Conservation (phyloP, 2,113 vertebrate species). For the Vimba vimba region DNA sequence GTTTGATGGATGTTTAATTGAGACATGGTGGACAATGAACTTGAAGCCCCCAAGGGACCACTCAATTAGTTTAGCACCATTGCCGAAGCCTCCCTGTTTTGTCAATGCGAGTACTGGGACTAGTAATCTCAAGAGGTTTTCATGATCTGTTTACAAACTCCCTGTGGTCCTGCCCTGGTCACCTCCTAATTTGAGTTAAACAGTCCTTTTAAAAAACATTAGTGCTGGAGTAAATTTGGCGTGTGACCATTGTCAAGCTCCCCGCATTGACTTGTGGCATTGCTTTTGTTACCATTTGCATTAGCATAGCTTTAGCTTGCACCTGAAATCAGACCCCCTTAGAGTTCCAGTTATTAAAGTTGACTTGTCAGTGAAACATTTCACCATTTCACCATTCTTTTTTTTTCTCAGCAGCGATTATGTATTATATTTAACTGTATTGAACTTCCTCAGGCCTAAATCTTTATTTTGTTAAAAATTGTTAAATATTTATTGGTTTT, state of each 20-base stretch:
- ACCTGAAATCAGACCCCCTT: background rate
- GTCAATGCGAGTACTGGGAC: constrained; percentile 56
- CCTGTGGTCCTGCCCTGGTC: constrained; percentile 41
- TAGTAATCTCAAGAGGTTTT: constrained; percentile 50
- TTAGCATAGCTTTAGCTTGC: constrained; percentile 32
- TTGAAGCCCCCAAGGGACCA: constrained; percentile 66
- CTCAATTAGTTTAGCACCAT: constrained; percentile 72
- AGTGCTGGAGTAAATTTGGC: constrained; percentile 40
- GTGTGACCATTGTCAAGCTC: constrained; percentile 38
- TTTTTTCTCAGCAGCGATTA: background rate
- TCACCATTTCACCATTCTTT: background rate
- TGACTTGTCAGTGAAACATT: constrained; percentile 15
- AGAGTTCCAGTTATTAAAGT: background rate
- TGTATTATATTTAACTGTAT: background rate
- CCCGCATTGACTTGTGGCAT: constrained; percentile 63
- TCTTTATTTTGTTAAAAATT: background rate
- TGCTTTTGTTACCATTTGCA: constrained; percentile 68
- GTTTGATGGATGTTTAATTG: constrained; percentile 69
- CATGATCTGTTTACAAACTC: constrained; percentile 45
- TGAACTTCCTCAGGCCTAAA: background rate
- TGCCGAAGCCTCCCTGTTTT: constrained; percentile 60
- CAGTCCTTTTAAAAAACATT: constrained; percentile 40
- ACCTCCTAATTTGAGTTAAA: constrained; percentile 52
- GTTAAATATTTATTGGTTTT: background rate
- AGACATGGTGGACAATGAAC: constrained; percentile 74